Percentiles rank a stretch among this genome's conserved stretches.
Conservation (phyloP, 2,113 vertebrate species). For the Lepisosteus osseus region DNA sequence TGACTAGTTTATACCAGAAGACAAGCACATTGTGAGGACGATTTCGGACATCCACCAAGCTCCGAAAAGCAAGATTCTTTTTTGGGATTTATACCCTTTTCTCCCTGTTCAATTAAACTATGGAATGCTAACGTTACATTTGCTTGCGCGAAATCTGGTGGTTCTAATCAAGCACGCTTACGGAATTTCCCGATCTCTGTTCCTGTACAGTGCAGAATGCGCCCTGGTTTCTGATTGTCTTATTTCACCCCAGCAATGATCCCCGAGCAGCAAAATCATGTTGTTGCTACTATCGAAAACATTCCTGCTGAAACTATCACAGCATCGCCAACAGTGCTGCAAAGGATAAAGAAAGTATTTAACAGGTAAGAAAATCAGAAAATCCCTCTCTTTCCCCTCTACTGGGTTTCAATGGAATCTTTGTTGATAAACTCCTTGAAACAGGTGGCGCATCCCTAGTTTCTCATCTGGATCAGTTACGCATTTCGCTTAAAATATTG, state of each 20-base stretch:
- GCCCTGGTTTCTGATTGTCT: slow-evolving; percentile 60
- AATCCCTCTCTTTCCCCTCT: not conserved
- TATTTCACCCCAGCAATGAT: slow-evolving; percentile 54
- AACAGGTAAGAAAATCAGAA: slow-evolving; percentile 69
- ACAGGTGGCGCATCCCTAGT: slow-evolving; percentile 23
- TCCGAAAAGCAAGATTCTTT: not conserved
- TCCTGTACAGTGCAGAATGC: slow-evolving; percentile 63
- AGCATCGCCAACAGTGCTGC: slow-evolving; percentile 62
- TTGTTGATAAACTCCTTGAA: slow-evolving; percentile 17
- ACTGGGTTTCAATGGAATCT: slow-evolving; percentile 1
- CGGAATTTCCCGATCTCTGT: slow-evolving; percentile 39
- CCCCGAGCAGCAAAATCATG: slow-evolving; percentile 73
- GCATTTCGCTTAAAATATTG: not conserved
- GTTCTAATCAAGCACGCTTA: slow-evolving; percentile 21
- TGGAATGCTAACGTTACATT: slow-evolving; percentile 34
- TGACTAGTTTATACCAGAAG: slow-evolving; percentile 16
- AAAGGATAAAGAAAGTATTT: slow-evolving; percentile 78
- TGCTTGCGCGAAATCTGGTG: slow-evolving; percentile 12
- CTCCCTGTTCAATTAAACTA: slow-evolving; percentile 23
- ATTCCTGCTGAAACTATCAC: slow-evolving; percentile 68
- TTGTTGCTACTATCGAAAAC: slow-evolving; percentile 80
- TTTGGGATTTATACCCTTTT: slow-evolving; percentile 22
- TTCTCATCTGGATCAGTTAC: not conserved
- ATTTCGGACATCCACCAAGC: not conserved
- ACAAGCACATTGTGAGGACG: slow-evolving; percentile 16